Evolutionary conservation across 2,888 invertebrate genomes (phyloP), one percentile per base, ranked within the genome.

Genomic region (Drosophila paracracens): DNA sequence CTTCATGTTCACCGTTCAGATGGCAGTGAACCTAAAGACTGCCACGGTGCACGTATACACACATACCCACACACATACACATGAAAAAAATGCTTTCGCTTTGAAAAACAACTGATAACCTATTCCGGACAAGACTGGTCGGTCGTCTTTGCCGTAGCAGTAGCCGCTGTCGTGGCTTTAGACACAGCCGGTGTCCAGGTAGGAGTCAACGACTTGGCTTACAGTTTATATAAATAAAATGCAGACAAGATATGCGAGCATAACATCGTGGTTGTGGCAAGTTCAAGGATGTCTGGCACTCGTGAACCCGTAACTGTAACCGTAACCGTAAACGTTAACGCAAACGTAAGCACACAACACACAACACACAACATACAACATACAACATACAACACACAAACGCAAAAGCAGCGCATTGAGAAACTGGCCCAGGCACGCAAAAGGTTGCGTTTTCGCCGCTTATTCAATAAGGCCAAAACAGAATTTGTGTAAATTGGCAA

Each of bases 201-300:
- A 29, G 62, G 68, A 78, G 85, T 88, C 83, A 85, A 78, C 70
- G 88, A 88, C 79, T 88, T 77, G 73, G 61, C 53, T 70, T 56
- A 80, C 82, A 78, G 71, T 83, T 83, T 79, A 78, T 80, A 82
- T 76, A 82, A 75, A 84, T 76, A 74, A 84, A 84, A 58, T 50
- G 71, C 87, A 85, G 87, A 88, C 88, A 81, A 83, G 81, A 77
- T 86, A 80, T 81, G 87, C 87, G 66, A 88, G 81, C 81, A 72
- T 80, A 83, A 88, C 80, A 88, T 76, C 82, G 81, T 85, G 88
- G 52, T 83, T 64, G 70, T 65, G 85, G 68, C 86, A 88, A 86
- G 89, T 85, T 85, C 85, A 85, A 88, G 85, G 89, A 88, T 83
- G 81, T 88, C 79, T 84, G 81, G 61, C 54, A 74, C 72, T 70